Evolutionary conservation across 2,888 invertebrate genomes (phyloP).

Genomic region (Diarsia dahlii): DNA sequence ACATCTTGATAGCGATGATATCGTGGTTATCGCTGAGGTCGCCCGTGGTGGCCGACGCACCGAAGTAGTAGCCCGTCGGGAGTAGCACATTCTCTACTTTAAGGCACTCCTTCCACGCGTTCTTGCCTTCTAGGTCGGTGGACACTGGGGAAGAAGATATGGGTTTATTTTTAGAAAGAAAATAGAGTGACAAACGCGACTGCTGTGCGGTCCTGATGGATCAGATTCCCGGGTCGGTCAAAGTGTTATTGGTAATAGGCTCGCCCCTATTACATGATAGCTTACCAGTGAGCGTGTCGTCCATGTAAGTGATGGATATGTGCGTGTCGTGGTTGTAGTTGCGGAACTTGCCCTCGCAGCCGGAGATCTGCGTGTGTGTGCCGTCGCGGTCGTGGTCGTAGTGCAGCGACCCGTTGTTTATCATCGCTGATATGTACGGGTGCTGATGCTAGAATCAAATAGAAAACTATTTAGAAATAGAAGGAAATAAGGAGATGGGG

Average conservation of each 20-base stretch:
- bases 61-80: slow-evolving; percentile 98
- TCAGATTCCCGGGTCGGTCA: too few species aligned
- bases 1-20: slow-evolving; percentile 97
- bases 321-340: slow-evolving; percentile 97
- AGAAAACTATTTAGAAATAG: background rate
- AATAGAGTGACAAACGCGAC: too few species aligned
- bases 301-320: slow-evolving; percentile 97
- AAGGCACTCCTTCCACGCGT: slow-evolving; percentile 98
- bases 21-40: slow-evolving; percentile 99
- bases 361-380: slow-evolving; percentile 98
- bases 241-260: too few species aligned
- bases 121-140: slow-evolving; percentile 97
- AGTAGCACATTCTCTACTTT: slow-evolving; percentile 96
- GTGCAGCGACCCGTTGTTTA: slow-evolving; percentile 98
- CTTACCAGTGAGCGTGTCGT: slow-evolving; percentile 95
- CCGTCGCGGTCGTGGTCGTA: slow-evolving; percentile 99
- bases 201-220: too few species aligned
- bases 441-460: slow-evolving; percentile 96
- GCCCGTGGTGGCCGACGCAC: slow-evolving; percentile 98
- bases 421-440: slow-evolving; percentile 99
- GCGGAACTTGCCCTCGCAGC: slow-evolving; percentile 98
- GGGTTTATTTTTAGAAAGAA: too few species aligned
- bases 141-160: slow-evolving; percentile 91
- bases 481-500: background rate
- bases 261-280: background rate